Base-by-base conservation (phyloP, 2,797 vertebrate genomes). In the Diplodus sargus region DNA sequence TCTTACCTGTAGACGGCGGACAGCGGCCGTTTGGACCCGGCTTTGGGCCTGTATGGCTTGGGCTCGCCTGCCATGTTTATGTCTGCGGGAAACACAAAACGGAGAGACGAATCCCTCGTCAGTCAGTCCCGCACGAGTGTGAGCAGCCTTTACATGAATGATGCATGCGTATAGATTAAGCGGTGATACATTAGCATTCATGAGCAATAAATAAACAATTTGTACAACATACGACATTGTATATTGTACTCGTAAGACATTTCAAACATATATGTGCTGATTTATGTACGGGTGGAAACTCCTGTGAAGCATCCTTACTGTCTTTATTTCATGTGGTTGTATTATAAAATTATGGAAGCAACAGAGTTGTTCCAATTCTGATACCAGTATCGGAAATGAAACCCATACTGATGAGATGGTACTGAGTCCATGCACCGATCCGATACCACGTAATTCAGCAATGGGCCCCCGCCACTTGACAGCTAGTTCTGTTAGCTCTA, bases 1-100 rank as follows among this genome's bases (percentile, higher is more conserved):
- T 58, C 89, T 91, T 91, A 98, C 98, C 97, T 97, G 89, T 99
- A 99, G 64, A 99, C 97, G n/a, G 98, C 96, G 70, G 97, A 98
- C 60, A 99, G 95, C 10, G 98, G 98, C 58, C 98, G 87, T 78
- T 99, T 99, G 86, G 95, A 96, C 84, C 96, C 98, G 0, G 96
- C 93, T 94, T 99, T 99, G 58, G 97, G 97, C 94, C 98, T 96
- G 93, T 99, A 99, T 0, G 97, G 98, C 93, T 99, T 99, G 53
- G 98, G 98, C 81, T 99, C 98, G 20, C 98, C 98, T 13, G 98
- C 98, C 98, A 99, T 99, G 93, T 99, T 99, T 92, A 99, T 99
- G 93, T 99, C 98, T 99, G 95, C 34, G 82, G 86, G 70, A 92
- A 16, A 83, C 6, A 15, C 28, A 28, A 28, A 64, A 42, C 23